Base-by-base conservation (phyloP, 1,140 invertebrate species). In the Sycophila sp. region DNA sequence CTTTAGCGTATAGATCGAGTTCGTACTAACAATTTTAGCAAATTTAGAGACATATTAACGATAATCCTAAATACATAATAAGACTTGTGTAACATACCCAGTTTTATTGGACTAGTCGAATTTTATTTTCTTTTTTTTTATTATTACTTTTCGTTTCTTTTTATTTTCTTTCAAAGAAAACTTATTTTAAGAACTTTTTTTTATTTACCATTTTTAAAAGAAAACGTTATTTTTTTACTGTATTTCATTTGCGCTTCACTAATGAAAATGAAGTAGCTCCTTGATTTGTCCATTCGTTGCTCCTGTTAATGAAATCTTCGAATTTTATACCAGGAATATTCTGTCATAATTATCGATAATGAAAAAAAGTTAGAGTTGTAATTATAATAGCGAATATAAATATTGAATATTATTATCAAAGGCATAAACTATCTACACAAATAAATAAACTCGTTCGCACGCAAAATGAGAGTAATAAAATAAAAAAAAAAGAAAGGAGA, bases 101-200 rank as follows among this genome's bases (percentile, higher is more conserved):
- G 47, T 53, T n/a, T 64, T 64, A 63, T 64, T 64, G 60, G 60
- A 70, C 69, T 70, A 70, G 60, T 70, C 69, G 59, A 64, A 51
- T 69, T 70, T 64, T 63, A 40, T 62, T 62, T 13, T 60, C 26
- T 32, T 47, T 36, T n/a, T n/a, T n/a, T n/a, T n/a, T n/a, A n/a
- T n/a, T n/a, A n/a, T n/a, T n/a, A n/a, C n/a, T n/a, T n/a, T n/a
- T n/a, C n/a, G n/a, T n/a, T n/a, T n/a, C n/a, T n/a, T n/a, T n/a
- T n/a, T n/a, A n/a, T n/a, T n/a, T n/a, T n/a, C n/a, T 58, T 19
- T 15, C 15, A 47, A 34, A 59, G 4, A 22, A 51, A 53, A 10
- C 13, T 62, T 17, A 49, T 62, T 5, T 53, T 62, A 34, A 36
- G 15, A 53, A 62, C 38, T 8, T 56, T 63, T 56, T 55, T 62